Conservation (phyloP, 1,140 invertebrate genomes). For the Formica exsecta region DNA sequence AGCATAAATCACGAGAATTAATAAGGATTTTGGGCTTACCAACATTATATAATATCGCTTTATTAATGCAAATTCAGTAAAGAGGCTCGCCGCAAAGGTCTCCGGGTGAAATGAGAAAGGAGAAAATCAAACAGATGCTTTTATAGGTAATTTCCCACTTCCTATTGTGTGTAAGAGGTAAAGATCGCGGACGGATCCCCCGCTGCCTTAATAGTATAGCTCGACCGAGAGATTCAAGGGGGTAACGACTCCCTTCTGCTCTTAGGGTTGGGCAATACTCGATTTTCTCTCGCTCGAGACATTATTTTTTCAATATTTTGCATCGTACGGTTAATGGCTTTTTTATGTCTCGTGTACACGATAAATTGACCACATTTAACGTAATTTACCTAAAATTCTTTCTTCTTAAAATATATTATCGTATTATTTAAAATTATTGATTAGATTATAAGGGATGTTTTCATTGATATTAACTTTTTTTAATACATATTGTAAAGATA, state of each 20-base stretch:
- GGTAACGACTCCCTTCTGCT: constrained; percentile 66
- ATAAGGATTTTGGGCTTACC: constrained; percentile 51
- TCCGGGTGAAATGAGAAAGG: constrained; percentile 76
- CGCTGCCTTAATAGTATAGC: constrained; percentile 80
- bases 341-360: constrained; percentile 77
- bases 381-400: constrained; percentile 34
- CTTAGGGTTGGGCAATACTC: constrained; percentile 51
- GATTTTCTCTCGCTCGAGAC: constrained; percentile 63
- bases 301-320: constrained; percentile 78
- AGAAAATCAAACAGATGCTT: constrained; percentile 76
- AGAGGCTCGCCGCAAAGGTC: constrained; percentile 26
- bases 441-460: constrained; percentile 11
- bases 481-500: not conserved
- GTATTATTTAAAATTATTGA: not conserved
- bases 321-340: constrained; percentile 80
- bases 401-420: not conserved
- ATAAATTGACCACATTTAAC: constrained; percentile 39
- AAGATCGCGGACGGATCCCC: constrained; percentile 73
- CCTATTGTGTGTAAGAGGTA: constrained; percentile 61
- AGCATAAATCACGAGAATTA: constrained; percentile 58
- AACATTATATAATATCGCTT: constrained; percentile 69
- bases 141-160: constrained; percentile 81
- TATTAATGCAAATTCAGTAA: constrained; percentile 18
- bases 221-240: constrained; percentile 17
- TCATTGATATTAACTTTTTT: constrained; percentile 12